These are phyloP conservation scores for Spondyliosoma cantharus DNA, from an alignment of 2,797 vertebrate species.

Conservation along the genomic window DNA sequence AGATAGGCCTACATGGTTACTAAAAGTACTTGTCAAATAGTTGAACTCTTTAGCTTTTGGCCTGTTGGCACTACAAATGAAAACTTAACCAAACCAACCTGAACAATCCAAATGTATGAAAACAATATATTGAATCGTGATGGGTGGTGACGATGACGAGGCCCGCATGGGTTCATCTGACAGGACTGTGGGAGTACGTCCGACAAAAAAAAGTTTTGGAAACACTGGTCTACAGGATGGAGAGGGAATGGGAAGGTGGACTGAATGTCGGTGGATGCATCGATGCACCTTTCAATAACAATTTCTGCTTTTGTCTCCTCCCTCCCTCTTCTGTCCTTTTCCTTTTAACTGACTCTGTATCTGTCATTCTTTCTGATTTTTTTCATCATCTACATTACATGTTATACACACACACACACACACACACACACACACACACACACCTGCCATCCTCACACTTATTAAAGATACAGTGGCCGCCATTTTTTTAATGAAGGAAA, in stretches of 20 bases:
- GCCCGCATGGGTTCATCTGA: not conserved
- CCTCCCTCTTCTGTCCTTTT: slow-evolving; percentile 4
- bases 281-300: slow-evolving; percentile 13
- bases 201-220: not conserved
- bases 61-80: not conserved
- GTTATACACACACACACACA: slow-evolving; percentile 1
- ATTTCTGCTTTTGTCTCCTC: slow-evolving; percentile 9
- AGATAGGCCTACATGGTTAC: no score
- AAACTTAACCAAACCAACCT: not conserved
- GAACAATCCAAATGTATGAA: not conserved
- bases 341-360: not conserved
- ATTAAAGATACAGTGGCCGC: slow-evolving; percentile 35
- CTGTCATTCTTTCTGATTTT: slow-evolving; percentile 4
- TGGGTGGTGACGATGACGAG: not conserved
- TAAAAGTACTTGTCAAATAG: no score
- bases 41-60: no score
- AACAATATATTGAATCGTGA: no score
- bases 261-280: not conserved
- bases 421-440: slow-evolving; percentile 6
- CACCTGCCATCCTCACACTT: slow-evolving; percentile 3
- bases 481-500: slow-evolving; percentile 73
- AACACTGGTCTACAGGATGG: not conserved
- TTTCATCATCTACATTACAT: slow-evolving; percentile 19
- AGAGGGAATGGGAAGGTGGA: not conserved
- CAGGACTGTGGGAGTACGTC: not conserved